Base-by-base conservation (phyloP, 2,888 invertebrate species). In the Drosophila neonasuta region DNA sequence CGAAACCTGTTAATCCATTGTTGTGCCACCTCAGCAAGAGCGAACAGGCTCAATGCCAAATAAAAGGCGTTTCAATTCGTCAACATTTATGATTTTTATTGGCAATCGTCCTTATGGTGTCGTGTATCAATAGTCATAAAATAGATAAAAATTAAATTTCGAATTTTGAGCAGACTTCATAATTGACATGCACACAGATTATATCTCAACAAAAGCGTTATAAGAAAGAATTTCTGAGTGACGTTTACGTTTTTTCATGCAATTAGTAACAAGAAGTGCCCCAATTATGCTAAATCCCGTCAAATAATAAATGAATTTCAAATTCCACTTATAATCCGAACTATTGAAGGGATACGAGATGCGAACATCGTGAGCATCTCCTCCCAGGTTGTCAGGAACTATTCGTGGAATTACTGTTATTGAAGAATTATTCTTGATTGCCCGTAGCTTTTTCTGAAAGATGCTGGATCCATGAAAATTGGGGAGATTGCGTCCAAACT, bases 1-100 rank as follows among this genome's bases (percentile, higher is more conserved):
- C 32, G 36, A 57, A 67, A 67, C 72, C 72, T 45, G 67, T 67
- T 61, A 32, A 51, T 24, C 9, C 20, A 50, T 71, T 64, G 34
- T 71, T 57, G 34, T 56, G 48, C 48, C 56, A 57, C 39, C 39
- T 56, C 56, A 57, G 36, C 48, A 10, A n/a, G 34, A 57, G 30
- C 17, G 10, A 10, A 2, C n/a, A 29, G 20, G 24, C n/a, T 39
- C 36, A 66, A 54, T 66, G 51, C n/a, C 41, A 68, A 57, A 54
- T 54, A 45, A 46, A 46, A 60, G 30, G n/a, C 24, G 17, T 10
- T n/a, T 48, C 1, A 30, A 8, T 60, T 17, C 3, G n/a, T 45
- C 30, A 39, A 51, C 17, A 39, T 17, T 17, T 0, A 7, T 1
- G 8, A 39, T 10, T 42, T 45, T 0, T 20, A 3, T 13, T 11